Percentiles rank a stretch among this genome's conserved stretches.
Conservation (phyloP, 2,797 vertebrate species). For the Coranthus polyacanthus region DNA sequence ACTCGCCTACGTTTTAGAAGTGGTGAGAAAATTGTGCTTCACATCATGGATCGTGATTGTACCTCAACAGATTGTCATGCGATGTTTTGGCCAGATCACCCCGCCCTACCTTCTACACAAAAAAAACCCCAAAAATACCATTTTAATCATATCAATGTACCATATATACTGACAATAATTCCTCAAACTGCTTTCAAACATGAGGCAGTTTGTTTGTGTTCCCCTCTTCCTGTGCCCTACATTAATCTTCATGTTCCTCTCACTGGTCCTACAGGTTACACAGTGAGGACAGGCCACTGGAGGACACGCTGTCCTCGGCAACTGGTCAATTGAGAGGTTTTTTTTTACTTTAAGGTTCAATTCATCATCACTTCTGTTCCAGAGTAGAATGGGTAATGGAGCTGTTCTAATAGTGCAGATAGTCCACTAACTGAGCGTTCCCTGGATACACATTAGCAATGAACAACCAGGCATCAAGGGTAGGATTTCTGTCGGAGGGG, state of each 20-base stretch:
- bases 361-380: constrained; percentile 68
- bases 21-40: too few species aligned
- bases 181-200: background rate
- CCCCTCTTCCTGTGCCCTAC: constrained; percentile 3
- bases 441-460: constrained; percentile 67
- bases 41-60: too few species aligned
- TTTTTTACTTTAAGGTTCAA: constrained; percentile 56
- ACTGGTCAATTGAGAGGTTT: constrained; percentile 48
- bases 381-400: constrained; percentile 68
- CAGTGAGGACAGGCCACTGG: constrained; percentile 12
- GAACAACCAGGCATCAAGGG: constrained; percentile 52
- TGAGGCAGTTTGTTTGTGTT: constrained; percentile 21
- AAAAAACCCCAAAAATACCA: too few species aligned
- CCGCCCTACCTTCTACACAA: too few species aligned
- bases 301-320: constrained; percentile 57
- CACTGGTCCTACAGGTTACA: constrained; percentile 32
- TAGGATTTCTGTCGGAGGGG: constrained; percentile 39
- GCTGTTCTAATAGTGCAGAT: constrained; percentile 68
- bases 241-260: constrained; percentile 33
- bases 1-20: too few species aligned
- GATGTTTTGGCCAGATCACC: too few species aligned
- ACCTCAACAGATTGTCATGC: too few species aligned
- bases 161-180: too few species aligned
- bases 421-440: constrained; percentile 67
- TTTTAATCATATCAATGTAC: too few species aligned